Conservation (phyloP, 2,797 vertebrate species). For the Clamator glandarius region DNA sequence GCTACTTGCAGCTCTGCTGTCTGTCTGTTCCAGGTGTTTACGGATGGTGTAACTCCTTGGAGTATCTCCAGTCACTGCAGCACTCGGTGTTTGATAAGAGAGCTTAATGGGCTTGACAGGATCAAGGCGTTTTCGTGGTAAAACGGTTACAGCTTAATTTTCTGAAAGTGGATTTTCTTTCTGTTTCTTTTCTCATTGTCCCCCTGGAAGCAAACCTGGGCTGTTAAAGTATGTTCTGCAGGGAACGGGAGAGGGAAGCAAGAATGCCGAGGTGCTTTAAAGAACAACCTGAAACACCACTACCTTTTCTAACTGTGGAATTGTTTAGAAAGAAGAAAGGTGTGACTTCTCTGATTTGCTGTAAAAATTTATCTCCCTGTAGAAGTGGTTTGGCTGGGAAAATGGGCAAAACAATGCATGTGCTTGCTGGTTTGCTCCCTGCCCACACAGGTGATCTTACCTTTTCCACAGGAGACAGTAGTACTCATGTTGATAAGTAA, state of each 20-base stretch:
- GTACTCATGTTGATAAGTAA: neutral
- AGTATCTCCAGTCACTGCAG: slow-evolving; percentile 60
- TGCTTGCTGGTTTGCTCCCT: neutral
- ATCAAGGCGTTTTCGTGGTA: slow-evolving; percentile 65
- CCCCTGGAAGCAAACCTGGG: neutral
- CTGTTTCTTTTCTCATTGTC: slow-evolving; percentile 14
- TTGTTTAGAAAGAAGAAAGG: neutral
- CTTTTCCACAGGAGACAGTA: neutral
- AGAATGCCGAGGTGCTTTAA: neutral
- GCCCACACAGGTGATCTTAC: neutral
- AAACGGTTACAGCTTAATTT: slow-evolving; percentile 73
- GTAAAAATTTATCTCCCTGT: neutral
- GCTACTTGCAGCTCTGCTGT: neutral
- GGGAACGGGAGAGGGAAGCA: neutral
- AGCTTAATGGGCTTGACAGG: slow-evolving; percentile 70
- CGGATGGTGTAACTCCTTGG: slow-evolving; percentile 56
- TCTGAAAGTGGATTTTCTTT: slow-evolving; percentile 55
- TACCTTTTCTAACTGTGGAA: neutral
- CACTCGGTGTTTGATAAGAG: slow-evolving; percentile 50
- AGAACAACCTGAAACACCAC: neutral
- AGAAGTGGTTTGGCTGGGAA: neutral
- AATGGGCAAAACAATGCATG: neutral
- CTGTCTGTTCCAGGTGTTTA: slow-evolving; percentile 70
- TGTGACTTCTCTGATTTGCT: neutral
- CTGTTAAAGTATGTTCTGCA: neutral